Evolutionary conservation across 1,140 invertebrate species (phyloP).

Genomic region (Triops longicaudatus): DNA sequence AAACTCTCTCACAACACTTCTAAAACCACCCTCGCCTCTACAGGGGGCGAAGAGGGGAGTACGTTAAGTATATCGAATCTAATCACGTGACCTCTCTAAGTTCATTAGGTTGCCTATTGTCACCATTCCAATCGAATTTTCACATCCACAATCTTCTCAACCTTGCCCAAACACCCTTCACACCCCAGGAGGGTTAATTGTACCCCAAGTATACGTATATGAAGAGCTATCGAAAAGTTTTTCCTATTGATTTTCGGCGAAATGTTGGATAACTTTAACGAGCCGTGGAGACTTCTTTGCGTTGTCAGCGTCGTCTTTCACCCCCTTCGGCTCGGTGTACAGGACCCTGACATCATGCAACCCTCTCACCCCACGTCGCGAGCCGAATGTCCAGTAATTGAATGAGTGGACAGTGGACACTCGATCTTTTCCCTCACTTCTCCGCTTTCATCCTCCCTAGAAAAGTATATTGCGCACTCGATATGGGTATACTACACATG

Average conservation of each 20-base stretch:
- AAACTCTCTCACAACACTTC: no score
- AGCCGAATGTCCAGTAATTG: background rate
- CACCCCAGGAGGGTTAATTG: no score
- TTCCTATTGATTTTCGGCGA: no score
- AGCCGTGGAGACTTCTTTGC: background rate
- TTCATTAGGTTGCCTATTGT: background rate
- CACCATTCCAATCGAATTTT: background rate
- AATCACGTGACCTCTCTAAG: background rate
- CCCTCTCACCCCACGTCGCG: background rate
- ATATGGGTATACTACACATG: no score
- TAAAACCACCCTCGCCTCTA: no score
- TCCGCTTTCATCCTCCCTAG: background rate
- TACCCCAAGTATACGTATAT: no score
- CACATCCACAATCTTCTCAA: background rate
- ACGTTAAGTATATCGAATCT: background rate
- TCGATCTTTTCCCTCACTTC: background rate
- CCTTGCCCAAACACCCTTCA: no score
- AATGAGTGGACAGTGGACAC: background rate
- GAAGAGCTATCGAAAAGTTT: no score
- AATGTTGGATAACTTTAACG: background rate
- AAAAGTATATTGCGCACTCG: no score
- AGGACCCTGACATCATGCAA: no score
- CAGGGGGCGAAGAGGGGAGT: background rate
- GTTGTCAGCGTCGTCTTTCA: background rate
- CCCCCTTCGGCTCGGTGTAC: no score